Base-by-base conservation (phyloP, 1,140 invertebrate species). In the Muscidifurax raptorellus region DNA sequence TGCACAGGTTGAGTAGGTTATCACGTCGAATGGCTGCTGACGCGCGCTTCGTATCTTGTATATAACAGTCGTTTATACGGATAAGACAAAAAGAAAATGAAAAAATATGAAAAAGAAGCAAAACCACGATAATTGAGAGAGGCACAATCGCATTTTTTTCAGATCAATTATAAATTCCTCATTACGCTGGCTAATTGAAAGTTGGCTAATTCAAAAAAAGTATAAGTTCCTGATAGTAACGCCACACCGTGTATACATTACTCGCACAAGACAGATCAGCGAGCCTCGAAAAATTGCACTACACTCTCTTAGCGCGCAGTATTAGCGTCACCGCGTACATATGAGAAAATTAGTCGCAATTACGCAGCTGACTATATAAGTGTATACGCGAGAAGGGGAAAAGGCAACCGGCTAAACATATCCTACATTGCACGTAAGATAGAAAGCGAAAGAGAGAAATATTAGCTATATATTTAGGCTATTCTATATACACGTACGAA, bases 1-100 rank as follows among this genome's bases (percentile, higher is more conserved):
- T 77, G 66, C 4, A 12, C 18, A 9, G 78, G 82, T 83, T 78
- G 75, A 83, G 64, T 78, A 71, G 75, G 75, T 77, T 71, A 83
- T 83, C 72, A 28, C 64, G 9, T 69, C 12, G 66, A 30, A 28
- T 30, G 66, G 3, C 27, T 13, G 66, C 7, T 30, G 1, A 22
- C 2, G 59, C 28, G 47, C 52, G 18, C 30, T 5, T 40, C 59
- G 2, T 22, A 30, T 18, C 27, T 40, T 52, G n/a, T 81, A n/a
- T n/a, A n/a, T n/a, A 36, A 52, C 32, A 67, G 78, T 66, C 64
- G 28, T 74, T 64, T 22, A 75, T 10, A 10, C 36, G 36, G 36
- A 40, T 40, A 40, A 40, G 36, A 40, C 6, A 40, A 40, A 40
- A 40, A n/a, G n/a, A n/a, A n/a, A 66, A 71, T 78, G 15, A 47